A percentile compares a stretch with the other conserved stretches of the same genome.
These are phyloP conservation scores for Heliornis fulica DNA, from an alignment of 2,113 vertebrate species.

Conservation along the genomic window DNA sequence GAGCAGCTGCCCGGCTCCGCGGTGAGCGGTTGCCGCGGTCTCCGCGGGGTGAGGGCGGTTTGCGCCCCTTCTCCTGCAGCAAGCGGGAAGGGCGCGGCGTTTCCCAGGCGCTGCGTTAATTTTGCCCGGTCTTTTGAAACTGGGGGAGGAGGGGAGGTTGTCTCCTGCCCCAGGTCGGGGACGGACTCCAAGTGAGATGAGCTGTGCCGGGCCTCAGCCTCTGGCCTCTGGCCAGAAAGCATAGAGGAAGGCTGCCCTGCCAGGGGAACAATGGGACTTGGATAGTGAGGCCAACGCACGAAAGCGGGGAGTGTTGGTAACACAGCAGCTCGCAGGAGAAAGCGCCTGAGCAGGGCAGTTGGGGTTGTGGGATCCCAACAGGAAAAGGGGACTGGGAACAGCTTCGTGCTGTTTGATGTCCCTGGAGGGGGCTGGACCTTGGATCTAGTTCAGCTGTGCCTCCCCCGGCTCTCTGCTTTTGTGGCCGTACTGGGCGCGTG, in stretches of 20 bases:
- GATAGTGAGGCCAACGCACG: background rate
- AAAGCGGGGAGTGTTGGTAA: background rate
- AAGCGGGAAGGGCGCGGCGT: accelerated
- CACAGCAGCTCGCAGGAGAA: background rate
- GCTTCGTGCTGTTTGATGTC: background rate
- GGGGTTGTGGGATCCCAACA: background rate
- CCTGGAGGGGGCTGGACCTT: background rate
- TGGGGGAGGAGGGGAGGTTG: background rate
- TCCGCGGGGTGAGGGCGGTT: background rate
- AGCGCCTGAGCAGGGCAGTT: background rate
- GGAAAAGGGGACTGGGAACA: background rate
- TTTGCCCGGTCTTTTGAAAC: background rate
- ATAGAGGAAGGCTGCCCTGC: background rate
- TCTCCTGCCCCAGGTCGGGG: too few species aligned
- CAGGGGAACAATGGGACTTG: constrained; percentile 12
- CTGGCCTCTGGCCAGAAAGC: background rate
- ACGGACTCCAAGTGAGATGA: background rate
- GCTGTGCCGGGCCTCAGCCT: background rate
- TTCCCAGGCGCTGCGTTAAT: background rate
- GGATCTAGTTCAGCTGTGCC: background rate
- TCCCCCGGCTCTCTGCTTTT: background rate
- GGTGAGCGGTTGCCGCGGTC: background rate
- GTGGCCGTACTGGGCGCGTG: background rate
- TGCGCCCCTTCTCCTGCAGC: background rate
- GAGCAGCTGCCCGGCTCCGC: background rate